A percentile compares a stretch with the other conserved stretches of the same genome.
Conservation (phyloP, 2,888 invertebrate genomes). For the Tachystola acroxantha region DNA sequence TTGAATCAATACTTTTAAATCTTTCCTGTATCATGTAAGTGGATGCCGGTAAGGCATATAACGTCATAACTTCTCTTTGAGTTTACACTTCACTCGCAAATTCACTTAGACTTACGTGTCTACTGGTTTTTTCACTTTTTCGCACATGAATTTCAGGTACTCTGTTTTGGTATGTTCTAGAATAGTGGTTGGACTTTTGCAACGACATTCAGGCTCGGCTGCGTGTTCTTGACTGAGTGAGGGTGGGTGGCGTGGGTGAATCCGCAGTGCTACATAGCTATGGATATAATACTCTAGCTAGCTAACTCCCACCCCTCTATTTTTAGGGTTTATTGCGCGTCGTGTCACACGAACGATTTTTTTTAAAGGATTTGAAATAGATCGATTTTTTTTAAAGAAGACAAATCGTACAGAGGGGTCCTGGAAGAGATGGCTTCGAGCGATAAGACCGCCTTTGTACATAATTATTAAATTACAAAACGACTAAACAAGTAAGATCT, state of each 20-base stretch:
- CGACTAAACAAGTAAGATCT: too few species aligned
- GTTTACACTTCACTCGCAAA: slow-evolving; percentile 46
- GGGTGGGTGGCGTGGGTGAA: not conserved
- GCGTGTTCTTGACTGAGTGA: slow-evolving; percentile 42
- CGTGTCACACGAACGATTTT: slow-evolving; percentile 32
- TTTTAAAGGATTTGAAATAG: too few species aligned
- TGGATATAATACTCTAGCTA: slow-evolving; percentile 31
- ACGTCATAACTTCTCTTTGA: slow-evolving; percentile 75
- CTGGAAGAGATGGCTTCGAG: too few species aligned
- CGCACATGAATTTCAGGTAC: slow-evolving; percentile 40
- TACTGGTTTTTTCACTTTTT: slow-evolving; percentile 45
- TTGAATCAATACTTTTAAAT: slow-evolving; percentile 64
- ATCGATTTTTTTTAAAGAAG: too few species aligned
- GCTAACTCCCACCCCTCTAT: slow-evolving; percentile 36
- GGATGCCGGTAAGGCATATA: slow-evolving; percentile 68
- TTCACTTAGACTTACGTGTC: slow-evolving; percentile 41
- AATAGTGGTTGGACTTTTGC: slow-evolving; percentile 28
- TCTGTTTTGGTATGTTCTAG: slow-evolving; percentile 33
- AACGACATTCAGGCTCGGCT: slow-evolving; percentile 66
- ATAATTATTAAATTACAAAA: too few species aligned
- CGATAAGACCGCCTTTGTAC: too few species aligned
- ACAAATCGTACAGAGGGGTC: too few species aligned
- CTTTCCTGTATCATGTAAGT: slow-evolving; percentile 67
- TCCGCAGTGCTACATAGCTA: slow-evolving; percentile 38
- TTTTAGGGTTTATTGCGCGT: slow-evolving; percentile 30